These are phyloP conservation scores for Scomberomorus guttatus DNA, from an alignment of 2,797 vertebrate species.

Conservation along the genomic window DNA sequence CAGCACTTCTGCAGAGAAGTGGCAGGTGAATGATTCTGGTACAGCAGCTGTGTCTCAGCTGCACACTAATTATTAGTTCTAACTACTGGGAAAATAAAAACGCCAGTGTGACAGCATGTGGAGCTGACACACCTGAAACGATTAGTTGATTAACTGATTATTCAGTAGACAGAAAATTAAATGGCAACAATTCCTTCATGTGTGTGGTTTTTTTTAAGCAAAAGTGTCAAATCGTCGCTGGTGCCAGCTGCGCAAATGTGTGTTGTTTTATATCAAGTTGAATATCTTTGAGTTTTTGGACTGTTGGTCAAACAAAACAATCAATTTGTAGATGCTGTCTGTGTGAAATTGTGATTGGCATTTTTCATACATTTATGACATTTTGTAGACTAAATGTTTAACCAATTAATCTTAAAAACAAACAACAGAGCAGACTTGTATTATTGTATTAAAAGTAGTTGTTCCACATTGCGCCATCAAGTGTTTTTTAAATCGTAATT, in stretches of 20 bases:
- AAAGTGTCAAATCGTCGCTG: background rate
- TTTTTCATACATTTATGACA: background rate
- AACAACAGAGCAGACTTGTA: background rate
- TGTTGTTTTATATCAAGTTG: background rate
- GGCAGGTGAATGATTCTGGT: constrained; percentile 2
- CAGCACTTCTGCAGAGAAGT: constrained; percentile 5
- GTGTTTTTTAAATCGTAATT: background rate
- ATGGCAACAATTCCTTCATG: background rate
- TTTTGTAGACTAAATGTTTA: background rate
- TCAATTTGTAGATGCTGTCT: background rate
- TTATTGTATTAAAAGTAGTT: background rate
- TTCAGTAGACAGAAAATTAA: background rate
- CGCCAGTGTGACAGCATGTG: background rate
- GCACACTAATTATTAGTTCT: constrained; percentile 16
- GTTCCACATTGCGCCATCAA: background rate
- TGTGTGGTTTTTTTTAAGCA: background rate
- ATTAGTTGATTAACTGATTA: background rate
- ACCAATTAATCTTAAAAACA: background rate
- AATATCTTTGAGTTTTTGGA: background rate
- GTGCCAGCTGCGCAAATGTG: background rate
- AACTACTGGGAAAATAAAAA: background rate
- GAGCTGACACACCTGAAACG: background rate
- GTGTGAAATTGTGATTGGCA: background rate
- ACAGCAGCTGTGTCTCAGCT: constrained; percentile 2
- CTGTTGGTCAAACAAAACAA: background rate